Percentiles rank a stretch among this genome's conserved stretches.
Conservation (phyloP, 2,888 invertebrate species). For the Athripsodes cinereus region DNA sequence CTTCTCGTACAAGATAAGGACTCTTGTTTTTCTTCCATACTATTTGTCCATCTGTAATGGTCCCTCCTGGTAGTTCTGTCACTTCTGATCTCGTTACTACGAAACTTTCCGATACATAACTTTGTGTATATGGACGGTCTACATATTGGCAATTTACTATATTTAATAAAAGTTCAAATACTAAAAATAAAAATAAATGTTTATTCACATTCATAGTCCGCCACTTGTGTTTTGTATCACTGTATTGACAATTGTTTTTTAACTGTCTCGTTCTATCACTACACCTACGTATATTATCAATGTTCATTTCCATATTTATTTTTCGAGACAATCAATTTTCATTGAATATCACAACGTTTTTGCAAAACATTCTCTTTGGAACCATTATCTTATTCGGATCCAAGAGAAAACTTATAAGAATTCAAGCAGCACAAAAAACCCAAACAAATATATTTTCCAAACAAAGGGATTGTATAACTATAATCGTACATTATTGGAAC, state of each 20-base stretch:
- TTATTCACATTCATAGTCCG: conserved; percentile 35
- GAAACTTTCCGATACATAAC: conserved; percentile 38
- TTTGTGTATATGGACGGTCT: conserved; percentile 9
- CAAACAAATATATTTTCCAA: background rate
- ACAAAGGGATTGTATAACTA: conserved; percentile 7
- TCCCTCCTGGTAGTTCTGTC: conserved; percentile 60
- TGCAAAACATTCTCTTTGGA: no score
- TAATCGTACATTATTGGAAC: background rate
- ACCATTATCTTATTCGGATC: background rate
- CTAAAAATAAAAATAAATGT: conserved; percentile 6
- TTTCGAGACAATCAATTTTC: conserved; percentile 1
- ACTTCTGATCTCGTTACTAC: conserved; percentile 42
- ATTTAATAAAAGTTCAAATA: background rate
- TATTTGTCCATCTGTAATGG: conserved; percentile 52
- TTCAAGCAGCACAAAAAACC: background rate
- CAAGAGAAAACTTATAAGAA: conserved; percentile 1
- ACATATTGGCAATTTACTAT: conserved; percentile 9
- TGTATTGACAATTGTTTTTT: conserved; percentile 49
- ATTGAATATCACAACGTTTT: no score
- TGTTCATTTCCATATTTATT: conserved; percentile 6
- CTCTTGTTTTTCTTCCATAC: conserved; percentile 54
- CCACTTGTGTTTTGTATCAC: conserved; percentile 51
- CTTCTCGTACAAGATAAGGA: conserved; percentile 73
- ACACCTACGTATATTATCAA: background rate
- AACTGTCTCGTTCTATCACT: conserved; percentile 8